Base-by-base conservation (phyloP, 2,113 vertebrate genomes). In the Chionodraco myersi region DNA sequence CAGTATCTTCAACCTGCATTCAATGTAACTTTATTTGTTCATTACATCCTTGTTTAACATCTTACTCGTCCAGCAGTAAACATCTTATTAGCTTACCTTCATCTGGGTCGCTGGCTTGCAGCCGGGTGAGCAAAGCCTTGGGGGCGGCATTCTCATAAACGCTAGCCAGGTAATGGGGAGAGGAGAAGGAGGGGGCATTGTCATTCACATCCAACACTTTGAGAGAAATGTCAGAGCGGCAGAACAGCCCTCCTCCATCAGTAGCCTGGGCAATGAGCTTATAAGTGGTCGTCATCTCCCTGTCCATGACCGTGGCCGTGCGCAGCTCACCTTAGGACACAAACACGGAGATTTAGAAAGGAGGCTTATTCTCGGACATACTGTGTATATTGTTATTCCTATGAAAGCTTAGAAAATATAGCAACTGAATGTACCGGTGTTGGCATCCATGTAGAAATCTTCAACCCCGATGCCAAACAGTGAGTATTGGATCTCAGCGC, bases 401-500 rank as follows among this genome's bases (percentile, higher is more conserved):
- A 21, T 15, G 34, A n/a, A 69, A 47, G 62, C 1, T 7, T 14
- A 45, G 3, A 47, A 16, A 6, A 56, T 41, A 53, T 16, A 45
- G 34, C 4, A 57, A 16, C 2, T 64, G 7, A 16, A 59, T 18
- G 68, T 90, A 99, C 97, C 98, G 1, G 95, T 98, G 94, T 97
- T 97, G 66, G 97, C 93, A 89, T 99, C 97, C 94, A 99, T 96
- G 86, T 96, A 96, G 94, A 99, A 99, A 86, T 98, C 97, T 76
- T 95, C 96, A 34, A 97, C 96, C 48, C 97, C 97, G 5, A 96
- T 90, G 69, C 98, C 98, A 81, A 97, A 97, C 14, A 99, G 94
- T 10, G 98, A 97, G 75, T 98, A 99, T 61, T 95, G 96, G 89
- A 99, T 95, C 83, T 98, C 96, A 80, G 97, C 96, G 26, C 96